These are phyloP conservation scores for Mimas tiliae DNA, from an alignment of 2,888 invertebrate genomes.

Conservation along the genomic window DNA sequence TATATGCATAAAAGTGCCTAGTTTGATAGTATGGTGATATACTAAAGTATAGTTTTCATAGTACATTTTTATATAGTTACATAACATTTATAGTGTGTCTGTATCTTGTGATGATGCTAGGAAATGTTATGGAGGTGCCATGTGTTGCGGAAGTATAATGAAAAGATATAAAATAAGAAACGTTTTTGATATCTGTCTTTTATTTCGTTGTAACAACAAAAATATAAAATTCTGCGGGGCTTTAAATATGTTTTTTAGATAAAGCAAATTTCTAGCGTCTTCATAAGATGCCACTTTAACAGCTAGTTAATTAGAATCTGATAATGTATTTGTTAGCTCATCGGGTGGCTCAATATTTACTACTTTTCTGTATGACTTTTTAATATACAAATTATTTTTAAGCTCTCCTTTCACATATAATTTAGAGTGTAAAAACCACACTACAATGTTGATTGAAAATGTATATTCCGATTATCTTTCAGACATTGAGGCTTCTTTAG, in stretches of 20 bases:
- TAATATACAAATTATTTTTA: not conserved
- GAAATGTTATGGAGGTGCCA: not conserved
- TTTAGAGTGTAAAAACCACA: conserved; percentile 2
- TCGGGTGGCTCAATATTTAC: conserved; percentile 6
- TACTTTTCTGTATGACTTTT: not conserved
- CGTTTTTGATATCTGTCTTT: no score
- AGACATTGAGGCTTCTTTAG: not conserved
- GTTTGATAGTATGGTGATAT: conserved; percentile 39
- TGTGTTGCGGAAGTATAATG: not conserved
- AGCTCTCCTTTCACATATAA: not conserved
- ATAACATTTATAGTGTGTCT: conserved; percentile 4
- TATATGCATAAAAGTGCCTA: conserved; percentile 46
- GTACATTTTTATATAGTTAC: conserved; percentile 17
- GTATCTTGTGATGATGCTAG: not conserved
- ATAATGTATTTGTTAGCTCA: not conserved
- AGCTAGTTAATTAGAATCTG: not conserved
- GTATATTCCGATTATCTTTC: not conserved
- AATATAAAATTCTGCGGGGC: not conserved
- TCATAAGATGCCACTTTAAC: not conserved
- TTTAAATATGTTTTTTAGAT: not conserved
- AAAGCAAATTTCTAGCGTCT: not conserved
- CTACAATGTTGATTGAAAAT: not conserved
- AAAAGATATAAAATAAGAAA: no score
- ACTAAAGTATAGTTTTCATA: conserved; percentile 28
- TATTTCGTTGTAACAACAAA: not conserved